Conservation (phyloP, 2,888 invertebrate genomes). For the Mayetiola destructor region DNA sequence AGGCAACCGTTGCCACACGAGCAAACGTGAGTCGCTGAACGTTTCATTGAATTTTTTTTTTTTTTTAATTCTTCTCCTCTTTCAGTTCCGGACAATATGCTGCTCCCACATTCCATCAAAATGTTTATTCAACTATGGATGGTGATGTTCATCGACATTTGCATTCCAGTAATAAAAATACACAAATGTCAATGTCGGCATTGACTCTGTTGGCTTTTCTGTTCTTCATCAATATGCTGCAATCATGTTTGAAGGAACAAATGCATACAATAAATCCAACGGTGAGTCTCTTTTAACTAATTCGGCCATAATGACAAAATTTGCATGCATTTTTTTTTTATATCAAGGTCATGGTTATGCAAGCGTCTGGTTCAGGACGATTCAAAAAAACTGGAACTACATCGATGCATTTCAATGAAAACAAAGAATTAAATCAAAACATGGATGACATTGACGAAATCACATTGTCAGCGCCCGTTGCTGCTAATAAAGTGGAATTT, state of each 20-base stretch:
- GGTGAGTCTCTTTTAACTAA: no score
- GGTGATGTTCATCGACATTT: background rate
- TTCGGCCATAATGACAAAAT: background rate
- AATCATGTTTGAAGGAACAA: background rate
- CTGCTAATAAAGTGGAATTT: background rate
- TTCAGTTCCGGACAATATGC: background rate
- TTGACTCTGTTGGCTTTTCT: background rate
- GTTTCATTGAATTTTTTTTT: no score
- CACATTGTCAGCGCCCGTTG: background rate
- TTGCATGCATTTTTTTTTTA: background rate
- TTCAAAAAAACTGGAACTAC: background rate
- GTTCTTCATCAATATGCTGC: background rate
- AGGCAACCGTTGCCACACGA: no score
- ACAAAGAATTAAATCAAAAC: background rate
- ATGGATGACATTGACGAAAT: no score
- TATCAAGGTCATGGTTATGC: background rate
- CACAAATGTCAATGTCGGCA: background rate
- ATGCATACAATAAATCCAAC: conserved; percentile 3
- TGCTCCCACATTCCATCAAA: background rate
- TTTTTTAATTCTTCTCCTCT: no score
- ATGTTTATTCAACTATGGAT: background rate
- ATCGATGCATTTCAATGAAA: background rate
- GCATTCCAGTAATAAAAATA: background rate
- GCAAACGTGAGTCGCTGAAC: no score
- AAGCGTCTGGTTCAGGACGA: background rate